Conservation (phyloP, 2,113 vertebrate species). For the Willisornis vidua region DNA sequence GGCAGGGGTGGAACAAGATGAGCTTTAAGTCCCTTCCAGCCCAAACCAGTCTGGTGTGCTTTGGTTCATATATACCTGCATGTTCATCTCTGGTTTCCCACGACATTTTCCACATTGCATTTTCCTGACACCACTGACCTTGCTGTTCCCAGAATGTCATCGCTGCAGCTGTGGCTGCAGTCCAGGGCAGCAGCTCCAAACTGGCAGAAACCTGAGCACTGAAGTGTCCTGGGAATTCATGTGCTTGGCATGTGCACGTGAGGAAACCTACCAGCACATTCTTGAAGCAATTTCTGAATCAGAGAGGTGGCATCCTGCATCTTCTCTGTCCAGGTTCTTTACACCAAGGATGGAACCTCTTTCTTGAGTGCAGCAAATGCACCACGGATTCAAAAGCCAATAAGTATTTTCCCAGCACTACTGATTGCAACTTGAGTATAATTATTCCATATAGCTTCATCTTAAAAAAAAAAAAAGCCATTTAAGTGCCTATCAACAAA, state of each 20-base stretch:
- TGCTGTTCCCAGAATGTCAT: background rate
- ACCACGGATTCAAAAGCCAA: background rate
- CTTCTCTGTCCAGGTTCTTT: background rate
- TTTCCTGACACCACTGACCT: rapidly evolving
- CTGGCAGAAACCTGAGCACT: background rate
- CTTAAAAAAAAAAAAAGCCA: background rate
- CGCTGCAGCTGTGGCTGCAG: rapidly evolving
- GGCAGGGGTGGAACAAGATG: rapidly evolving
- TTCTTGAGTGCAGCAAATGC: background rate
- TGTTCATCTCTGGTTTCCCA: background rate
- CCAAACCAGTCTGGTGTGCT: background rate
- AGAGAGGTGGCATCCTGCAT: background rate
- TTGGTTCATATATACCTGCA: rapidly evolving
- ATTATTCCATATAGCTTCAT: background rate
- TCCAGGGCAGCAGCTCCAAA: rapidly evolving
- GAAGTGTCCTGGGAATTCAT: rapidly evolving
- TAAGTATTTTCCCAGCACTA: background rate
- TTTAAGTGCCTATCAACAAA: background rate
- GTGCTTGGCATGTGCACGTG: rapidly evolving
- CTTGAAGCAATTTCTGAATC: background rate
- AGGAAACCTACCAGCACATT: rapidly evolving
- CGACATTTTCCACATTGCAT: too few relatives aligned
- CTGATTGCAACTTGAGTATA: background rate
- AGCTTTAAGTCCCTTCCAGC: rapidly evolving
- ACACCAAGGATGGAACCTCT: background rate